phyloP scores from a whole-genome alignment of 1,140 invertebrate genomes.

The Aphidius gifuensis region DNA sequence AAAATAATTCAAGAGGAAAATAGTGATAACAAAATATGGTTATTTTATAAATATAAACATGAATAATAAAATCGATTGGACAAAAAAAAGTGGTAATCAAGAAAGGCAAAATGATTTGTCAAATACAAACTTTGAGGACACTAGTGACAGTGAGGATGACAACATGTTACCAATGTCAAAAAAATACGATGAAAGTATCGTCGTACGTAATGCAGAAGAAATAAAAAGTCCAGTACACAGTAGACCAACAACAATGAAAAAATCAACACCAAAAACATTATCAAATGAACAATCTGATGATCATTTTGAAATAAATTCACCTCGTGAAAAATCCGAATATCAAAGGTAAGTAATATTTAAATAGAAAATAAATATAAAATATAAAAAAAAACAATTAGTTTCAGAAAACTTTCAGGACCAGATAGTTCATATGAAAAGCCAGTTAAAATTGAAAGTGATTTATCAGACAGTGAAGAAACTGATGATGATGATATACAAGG shows the following conservation, averaged over 20 bases:
- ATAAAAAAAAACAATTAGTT: not conserved
- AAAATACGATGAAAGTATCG: conserved; percentile 50
- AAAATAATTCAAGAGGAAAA: too few species aligned
- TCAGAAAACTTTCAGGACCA: conserved; percentile 28
- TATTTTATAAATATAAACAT: too few species aligned
- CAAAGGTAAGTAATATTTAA: conserved; percentile 28
- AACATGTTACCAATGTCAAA: conserved; percentile 30
- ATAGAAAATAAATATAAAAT: conserved; percentile 9
- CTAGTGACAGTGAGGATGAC: conserved; percentile 37
- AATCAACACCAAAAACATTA: conserved; percentile 21
- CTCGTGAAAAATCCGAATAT: conserved; percentile 30
- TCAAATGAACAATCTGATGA: conserved; percentile 11
- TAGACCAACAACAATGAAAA: conserved; percentile 30
- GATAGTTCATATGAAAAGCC: conserved; percentile 37
- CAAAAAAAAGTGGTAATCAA: too few species aligned
- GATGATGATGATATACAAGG: conserved; percentile 47
- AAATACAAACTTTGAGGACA: conserved; percentile 37
- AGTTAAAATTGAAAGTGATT: conserved; percentile 42
- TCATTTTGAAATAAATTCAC: conserved; percentile 34
- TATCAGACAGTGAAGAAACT: conserved; percentile 47
- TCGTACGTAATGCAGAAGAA: conserved; percentile 45
- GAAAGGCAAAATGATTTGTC: not conserved
- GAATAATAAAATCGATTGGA: too few species aligned
- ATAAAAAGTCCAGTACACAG: conserved; percentile 43
- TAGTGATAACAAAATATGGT: too few species aligned